Conservation (phyloP, 2,797 vertebrate species). For the Vipera ursinii region DNA sequence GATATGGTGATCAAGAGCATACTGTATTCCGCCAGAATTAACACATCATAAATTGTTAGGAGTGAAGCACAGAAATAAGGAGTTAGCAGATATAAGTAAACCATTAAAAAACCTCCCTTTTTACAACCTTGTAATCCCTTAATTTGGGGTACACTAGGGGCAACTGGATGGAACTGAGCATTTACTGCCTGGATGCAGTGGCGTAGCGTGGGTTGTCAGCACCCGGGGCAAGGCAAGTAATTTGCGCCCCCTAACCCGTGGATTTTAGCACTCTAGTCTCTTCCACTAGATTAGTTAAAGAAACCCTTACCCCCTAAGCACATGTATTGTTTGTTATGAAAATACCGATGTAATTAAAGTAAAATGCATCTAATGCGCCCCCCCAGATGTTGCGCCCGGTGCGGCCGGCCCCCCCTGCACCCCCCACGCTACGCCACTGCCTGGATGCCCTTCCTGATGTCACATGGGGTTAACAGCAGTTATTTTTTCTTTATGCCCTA, state of each 20-base stretch:
- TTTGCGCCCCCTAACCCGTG: too few relatives aligned
- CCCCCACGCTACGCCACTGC: too few relatives aligned
- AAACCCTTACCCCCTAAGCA: too few relatives aligned
- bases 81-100: neutral
- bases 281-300: too few relatives aligned
- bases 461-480: neutral
- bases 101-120: neutral
- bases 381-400: too few relatives aligned
- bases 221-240: too few relatives aligned
- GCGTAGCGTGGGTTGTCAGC: too few relatives aligned
- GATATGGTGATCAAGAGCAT: neutral
- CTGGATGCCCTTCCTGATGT: neutral
- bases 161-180: neutral
- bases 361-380: too few relatives aligned
- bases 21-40: neutral
- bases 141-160: neutral
- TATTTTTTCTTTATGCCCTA: neutral
- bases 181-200: neutral
- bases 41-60: neutral
- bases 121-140: neutral
- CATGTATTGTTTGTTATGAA: too few relatives aligned
- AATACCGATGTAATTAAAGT: too few relatives aligned
- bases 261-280: too few relatives aligned
- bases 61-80: neutral
- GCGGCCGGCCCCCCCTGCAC: too few relatives aligned